phyloP scores from a whole-genome alignment of 2,888 invertebrate species.

The Trachelus stipa region DNA sequence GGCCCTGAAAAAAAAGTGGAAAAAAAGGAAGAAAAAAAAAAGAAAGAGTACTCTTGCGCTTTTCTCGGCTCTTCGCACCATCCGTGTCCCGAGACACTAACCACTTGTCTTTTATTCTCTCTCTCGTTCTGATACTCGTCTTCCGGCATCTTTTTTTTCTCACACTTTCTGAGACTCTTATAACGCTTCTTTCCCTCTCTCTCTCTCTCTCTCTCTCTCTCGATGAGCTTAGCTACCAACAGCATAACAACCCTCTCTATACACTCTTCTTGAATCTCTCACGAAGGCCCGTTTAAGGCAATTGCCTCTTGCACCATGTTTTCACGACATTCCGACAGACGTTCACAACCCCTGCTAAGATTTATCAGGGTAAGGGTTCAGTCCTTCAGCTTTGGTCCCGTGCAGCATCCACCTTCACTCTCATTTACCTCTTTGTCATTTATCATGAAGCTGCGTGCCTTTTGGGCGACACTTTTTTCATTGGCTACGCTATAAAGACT shows the following conservation, averaged over 20 bases:
- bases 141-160: slow-evolving; percentile 22
- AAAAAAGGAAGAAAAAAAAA: not conserved
- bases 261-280: not conserved
- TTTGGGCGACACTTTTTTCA: slow-evolving; percentile 20
- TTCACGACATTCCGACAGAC: slow-evolving; percentile 5
- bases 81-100: slow-evolving; percentile 3
- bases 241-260: not conserved
- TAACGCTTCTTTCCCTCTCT: not conserved
- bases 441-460: slow-evolving; percentile 7
- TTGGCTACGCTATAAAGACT: too few species aligned
- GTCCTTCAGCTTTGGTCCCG: too few species aligned
- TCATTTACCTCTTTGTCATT: not conserved
- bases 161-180: not conserved
- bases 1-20: slow-evolving; percentile 6
- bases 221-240: not conserved
- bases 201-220: not conserved
- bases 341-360: too few species aligned
- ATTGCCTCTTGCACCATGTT: slow-evolving; percentile 41
- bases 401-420: slow-evolving; percentile 2
- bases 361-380: too few species aligned
- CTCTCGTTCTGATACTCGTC: slow-evolving; percentile 8
- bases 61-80: slow-evolving; percentile 53
- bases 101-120: slow-evolving; percentile 27
- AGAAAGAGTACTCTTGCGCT: slow-evolving; percentile 47
- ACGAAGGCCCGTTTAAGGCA: slow-evolving; percentile 42